Conservation (phyloP, 2,888 invertebrate genomes). For the Parapristionchus giblindavisi region DNA sequence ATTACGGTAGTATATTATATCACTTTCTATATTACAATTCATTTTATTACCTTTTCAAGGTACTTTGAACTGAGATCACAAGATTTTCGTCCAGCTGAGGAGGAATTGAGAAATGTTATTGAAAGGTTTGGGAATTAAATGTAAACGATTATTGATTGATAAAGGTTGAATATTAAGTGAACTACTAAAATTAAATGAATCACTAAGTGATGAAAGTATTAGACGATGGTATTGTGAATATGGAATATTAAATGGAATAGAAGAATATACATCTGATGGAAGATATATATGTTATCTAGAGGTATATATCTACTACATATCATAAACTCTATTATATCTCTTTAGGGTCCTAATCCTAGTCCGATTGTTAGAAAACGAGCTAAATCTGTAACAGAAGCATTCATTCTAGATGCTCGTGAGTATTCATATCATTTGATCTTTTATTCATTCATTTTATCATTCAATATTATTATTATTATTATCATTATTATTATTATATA, state of each 20-base stretch:
- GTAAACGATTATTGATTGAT: not conserved
- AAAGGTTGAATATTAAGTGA: conserved; percentile 6
- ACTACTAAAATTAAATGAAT: conserved; percentile 12
- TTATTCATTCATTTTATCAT: not conserved
- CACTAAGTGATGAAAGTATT: not conserved
- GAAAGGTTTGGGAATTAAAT: conserved; percentile 17
- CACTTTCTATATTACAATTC: too few relatives aligned
- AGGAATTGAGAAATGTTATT: conserved; percentile 22
- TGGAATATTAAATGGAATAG: conserved; percentile 22
- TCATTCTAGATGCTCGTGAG: conserved; percentile 18
- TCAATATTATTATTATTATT: not conserved
- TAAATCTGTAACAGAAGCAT: not conserved
- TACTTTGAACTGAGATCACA: conserved; percentile 34
- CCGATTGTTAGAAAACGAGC: not conserved
- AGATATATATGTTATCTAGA: not conserved
- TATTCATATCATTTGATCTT: not conserved
- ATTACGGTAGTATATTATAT: not conserved
- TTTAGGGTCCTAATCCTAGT: not conserved
- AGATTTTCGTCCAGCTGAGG: conserved; percentile 21
- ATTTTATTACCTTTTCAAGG: conserved; percentile 1
- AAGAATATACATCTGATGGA: not conserved
- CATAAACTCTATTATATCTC: not conserved
- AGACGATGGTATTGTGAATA: conserved; percentile 28
- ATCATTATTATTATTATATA: too few relatives aligned
- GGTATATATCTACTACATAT: not conserved